Conservation (phyloP, 2,113 vertebrate genomes). For the Corynorhinus townsendii region DNA sequence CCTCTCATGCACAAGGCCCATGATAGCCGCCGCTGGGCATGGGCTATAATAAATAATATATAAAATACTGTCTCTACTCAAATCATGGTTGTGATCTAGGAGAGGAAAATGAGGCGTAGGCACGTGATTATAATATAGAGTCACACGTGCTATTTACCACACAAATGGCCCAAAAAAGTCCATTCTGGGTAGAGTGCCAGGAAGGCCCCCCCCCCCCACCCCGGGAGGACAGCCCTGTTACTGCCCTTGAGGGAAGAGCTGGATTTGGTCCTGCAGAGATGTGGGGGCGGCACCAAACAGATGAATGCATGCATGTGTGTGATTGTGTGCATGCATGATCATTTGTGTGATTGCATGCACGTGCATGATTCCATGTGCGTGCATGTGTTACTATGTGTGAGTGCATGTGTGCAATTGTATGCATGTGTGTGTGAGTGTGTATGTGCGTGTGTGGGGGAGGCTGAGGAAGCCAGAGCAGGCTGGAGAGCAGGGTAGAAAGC, state of each 20-base stretch:
- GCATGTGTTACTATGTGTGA: too few species aligned
- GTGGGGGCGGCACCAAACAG: not conserved
- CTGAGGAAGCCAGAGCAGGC: not conserved
- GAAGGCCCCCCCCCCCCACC: accelerated
- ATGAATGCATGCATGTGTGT: not conserved
- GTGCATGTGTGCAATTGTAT: not conserved
- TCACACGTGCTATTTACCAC: not conserved
- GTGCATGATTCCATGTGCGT: too few species aligned
- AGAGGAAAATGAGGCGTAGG: not conserved
- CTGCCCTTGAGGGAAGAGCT: not conserved
- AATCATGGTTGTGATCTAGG: not conserved
- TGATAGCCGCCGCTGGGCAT: accelerated
- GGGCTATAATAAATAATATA: not conserved
- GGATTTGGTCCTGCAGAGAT: not conserved
- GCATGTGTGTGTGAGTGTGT: not conserved
- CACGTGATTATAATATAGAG: not conserved
- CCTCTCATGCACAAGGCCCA: not conserved
- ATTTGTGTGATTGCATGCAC: too few species aligned
- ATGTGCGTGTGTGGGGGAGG: not conserved
- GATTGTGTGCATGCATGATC: too few species aligned
- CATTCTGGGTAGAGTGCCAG: not conserved
- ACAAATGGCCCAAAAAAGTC: not conserved
- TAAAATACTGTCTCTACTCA: not conserved
- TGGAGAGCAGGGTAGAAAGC: not conserved
- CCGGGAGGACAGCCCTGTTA: not conserved